Evolutionary conservation across 1,140 invertebrate genomes (phyloP).

Genomic region (Zaprionus ornatus): DNA sequence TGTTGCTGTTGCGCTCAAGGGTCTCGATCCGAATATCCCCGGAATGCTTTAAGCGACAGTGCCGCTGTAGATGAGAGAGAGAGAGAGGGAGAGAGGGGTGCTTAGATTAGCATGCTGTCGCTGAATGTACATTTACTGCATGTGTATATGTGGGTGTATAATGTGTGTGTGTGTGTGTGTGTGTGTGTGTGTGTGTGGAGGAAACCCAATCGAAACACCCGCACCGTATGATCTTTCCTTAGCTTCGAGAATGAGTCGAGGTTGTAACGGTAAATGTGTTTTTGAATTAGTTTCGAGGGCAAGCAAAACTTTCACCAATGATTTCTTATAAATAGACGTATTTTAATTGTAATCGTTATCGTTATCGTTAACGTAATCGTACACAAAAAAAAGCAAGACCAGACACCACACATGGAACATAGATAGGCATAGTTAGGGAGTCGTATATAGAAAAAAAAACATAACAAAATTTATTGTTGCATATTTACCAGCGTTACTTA

Average conservation of each 20-base stretch:
- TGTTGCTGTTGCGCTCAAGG: slow-evolving; percentile 83
- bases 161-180: slow-evolving; percentile 28
- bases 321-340: slow-evolving; percentile 61
- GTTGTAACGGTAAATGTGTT: slow-evolving; percentile 38
- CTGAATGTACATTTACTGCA: background rate
- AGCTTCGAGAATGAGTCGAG: slow-evolving; percentile 45
- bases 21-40: slow-evolving; percentile 88
- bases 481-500: slow-evolving; percentile 79
- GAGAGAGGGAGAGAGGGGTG: slow-evolving; percentile 12
- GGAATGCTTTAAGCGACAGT: slow-evolving; percentile 89
- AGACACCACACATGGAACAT: slow-evolving; percentile 77
- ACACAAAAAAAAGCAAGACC: slow-evolving; percentile 63
- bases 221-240: slow-evolving; percentile 59
- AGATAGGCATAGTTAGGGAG: slow-evolving; percentile 17
- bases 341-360: background rate
- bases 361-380: slow-evolving; percentile 7
- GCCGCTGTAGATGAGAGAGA: slow-evolving; percentile 85
- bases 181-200: slow-evolving; percentile 25
- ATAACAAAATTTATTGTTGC: slow-evolving; percentile 45
- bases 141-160: slow-evolving; percentile 13
- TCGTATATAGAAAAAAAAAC: slow-evolving; percentile 14
- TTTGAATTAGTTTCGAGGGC: slow-evolving; percentile 61
- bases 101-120: slow-evolving; percentile 26
- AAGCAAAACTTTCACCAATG: slow-evolving; percentile 75
- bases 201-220: slow-evolving; percentile 68